Conservation (phyloP, 2,113 vertebrate species). For the Tichodroma muraria region DNA sequence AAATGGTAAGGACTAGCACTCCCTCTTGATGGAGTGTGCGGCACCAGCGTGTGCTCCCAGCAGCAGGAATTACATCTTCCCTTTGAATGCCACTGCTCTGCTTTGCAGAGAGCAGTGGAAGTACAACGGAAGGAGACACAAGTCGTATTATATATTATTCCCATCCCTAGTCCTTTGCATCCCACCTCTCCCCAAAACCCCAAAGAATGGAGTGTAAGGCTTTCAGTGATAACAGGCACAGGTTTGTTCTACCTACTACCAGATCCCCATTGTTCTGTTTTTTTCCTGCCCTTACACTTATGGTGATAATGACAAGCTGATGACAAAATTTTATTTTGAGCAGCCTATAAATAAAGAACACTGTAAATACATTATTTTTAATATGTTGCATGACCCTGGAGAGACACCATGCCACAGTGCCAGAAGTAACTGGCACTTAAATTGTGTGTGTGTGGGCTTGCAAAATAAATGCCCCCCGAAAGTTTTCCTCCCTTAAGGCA, state of each 20-base stretch:
- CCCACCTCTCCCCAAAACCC: not conserved
- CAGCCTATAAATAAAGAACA: not conserved
- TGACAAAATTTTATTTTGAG: not conserved
- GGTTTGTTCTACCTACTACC: not conserved
- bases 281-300: not conserved
- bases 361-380: not conserved
- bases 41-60: not conserved
- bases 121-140: not conserved
- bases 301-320: not conserved
- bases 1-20: not conserved
- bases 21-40: not conserved
- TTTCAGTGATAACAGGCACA: not conserved
- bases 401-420: not conserved
- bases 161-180: not conserved
- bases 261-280: not conserved
- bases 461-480: not conserved
- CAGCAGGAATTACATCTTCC: not conserved
- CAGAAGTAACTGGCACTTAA: constrained; percentile 1
- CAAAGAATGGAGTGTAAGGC: not conserved
- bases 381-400: not conserved
- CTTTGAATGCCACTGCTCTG: not conserved
- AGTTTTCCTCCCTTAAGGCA: not conserved
- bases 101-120: not conserved
- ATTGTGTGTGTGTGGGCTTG: not conserved
- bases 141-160: not conserved